phyloP scores from a whole-genome alignment of 23 tunicate genomes.

The Halocynthia roretzi region DNA sequence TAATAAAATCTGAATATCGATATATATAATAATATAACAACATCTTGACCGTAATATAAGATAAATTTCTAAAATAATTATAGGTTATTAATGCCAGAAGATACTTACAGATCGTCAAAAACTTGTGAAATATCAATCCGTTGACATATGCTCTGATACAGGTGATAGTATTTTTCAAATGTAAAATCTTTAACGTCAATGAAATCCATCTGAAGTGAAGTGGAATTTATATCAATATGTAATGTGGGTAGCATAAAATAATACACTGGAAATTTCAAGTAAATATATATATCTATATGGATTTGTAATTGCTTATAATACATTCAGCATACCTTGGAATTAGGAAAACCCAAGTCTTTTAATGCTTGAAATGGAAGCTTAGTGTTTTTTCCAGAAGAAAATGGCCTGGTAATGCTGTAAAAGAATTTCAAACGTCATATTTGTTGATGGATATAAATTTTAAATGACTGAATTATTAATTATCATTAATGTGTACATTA shows the following conservation, averaged over 20 bases:
- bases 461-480: no score
- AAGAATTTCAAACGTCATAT: slow-evolving; percentile 8
- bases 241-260: no score
- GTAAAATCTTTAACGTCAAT: slow-evolving; percentile 41
- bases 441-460: no score
- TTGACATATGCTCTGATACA: slow-evolving; percentile 28
- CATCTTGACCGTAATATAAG: not conserved
- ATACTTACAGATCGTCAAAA: slow-evolving; percentile 60
- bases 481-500: no score
- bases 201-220: slow-evolving; percentile 46
- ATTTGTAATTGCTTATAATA: not conserved
- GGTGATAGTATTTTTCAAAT: slow-evolving; percentile 53
- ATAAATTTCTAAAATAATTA: not conserved
- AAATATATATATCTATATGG: no score
- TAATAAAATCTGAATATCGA: no score
- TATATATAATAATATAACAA: no score
- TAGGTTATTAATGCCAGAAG: not conserved
- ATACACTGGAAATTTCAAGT: no score
- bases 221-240: not conserved
- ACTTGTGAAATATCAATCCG: slow-evolving; percentile 47
- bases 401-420: slow-evolving; percentile 67
- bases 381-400: slow-evolving; percentile 62
- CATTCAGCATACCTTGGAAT: slow-evolving; percentile 34
- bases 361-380: slow-evolving; percentile 45
- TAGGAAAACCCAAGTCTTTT: slow-evolving; percentile 48